Base-by-base conservation (phyloP, 2,888 invertebrate genomes). In the Tetranychus piercei region DNA sequence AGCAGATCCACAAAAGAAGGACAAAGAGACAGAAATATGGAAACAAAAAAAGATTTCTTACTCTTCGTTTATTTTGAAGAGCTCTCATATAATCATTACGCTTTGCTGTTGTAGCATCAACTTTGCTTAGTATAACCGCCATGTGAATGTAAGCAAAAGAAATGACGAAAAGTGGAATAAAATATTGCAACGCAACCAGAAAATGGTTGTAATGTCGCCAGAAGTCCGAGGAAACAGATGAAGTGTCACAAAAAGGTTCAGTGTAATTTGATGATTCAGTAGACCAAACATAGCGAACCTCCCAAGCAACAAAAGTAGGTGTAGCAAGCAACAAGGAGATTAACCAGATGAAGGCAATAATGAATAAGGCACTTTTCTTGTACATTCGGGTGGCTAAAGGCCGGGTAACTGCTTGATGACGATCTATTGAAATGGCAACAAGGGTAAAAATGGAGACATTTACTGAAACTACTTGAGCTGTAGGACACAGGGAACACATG, bases 391-490 rank as follows among this genome's bases (percentile, higher is more conserved):
- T 88, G 70, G 89, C 86, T 55, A 84, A 79, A 0, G 83, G 84
- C 75, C 82, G 81, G 43, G 84, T 79, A 22, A 84, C 82, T 20
- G 84, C 83, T 20, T 82, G 82, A 82, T 92, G 91, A 34, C 92
- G 86, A 83, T 93, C 92, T 75, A 92, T 86, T 0, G 92, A 91
- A 76, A 92, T 91, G 73, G 90, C 90, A 15, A 91, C 90, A 22
- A 93, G 83, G 0, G 92, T 92, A 81, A 92, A 90, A 45, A 93
- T 90, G 79, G 90, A 90, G n/a, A 92, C 91, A 81, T 90, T 91
- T 1, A 93, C 91, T 78, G 90, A 89, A 20, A 93, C 84, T 0
- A 69, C 55, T 83, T 91, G 91, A 9, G 91, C 89, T 82, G 91
- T 93, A 0, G 92, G 92, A 79, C 92, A 91, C 81, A 92, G 89